phyloP scores from a whole-genome alignment of 1,140 invertebrate species.

The Elysia chlorotica region DNA sequence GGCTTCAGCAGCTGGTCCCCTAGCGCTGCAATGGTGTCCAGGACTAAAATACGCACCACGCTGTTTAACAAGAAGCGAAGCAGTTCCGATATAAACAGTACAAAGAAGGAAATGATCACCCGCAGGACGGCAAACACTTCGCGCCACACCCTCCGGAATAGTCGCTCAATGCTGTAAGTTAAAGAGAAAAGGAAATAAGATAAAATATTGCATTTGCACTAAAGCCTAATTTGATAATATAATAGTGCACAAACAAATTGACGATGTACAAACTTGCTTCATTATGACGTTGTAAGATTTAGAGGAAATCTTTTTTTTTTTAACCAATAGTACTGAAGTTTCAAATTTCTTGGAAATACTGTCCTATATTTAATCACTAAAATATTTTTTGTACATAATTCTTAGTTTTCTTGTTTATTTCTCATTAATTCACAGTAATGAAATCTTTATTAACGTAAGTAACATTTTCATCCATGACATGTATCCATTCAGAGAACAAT shows the following conservation, averaged over 20 bases:
- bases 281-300: too few species aligned
- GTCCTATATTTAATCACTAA: too few species aligned
- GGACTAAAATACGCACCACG: slow-evolving; percentile 3
- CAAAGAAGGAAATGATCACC: slow-evolving; percentile 9
- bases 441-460: too few species aligned
- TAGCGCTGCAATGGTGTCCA: background rate
- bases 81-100: slow-evolving; percentile 14
- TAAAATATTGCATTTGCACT: background rate
- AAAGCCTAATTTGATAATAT: background rate
- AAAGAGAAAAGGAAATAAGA: background rate
- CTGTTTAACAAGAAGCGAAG: slow-evolving; percentile 6
- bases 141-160: slow-evolving; percentile 18
- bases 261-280: background rate
- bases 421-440: too few species aligned
- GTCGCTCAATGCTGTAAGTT: slow-evolving; percentile 6
- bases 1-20: slow-evolving; percentile 18
- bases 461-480: too few species aligned
- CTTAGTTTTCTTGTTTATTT: too few species aligned
- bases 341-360: too few species aligned
- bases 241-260: background rate
- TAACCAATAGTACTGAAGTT: too few species aligned
- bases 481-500: too few species aligned
- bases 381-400: too few species aligned
- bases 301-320: too few species aligned
- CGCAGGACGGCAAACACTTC: slow-evolving; percentile 15